A percentile compares a stretch with the other conserved stretches of the same genome.
These are phyloP conservation scores for Platycheirus albimanus DNA, from an alignment of 2,888 invertebrate genomes.

Conservation along the genomic window DNA sequence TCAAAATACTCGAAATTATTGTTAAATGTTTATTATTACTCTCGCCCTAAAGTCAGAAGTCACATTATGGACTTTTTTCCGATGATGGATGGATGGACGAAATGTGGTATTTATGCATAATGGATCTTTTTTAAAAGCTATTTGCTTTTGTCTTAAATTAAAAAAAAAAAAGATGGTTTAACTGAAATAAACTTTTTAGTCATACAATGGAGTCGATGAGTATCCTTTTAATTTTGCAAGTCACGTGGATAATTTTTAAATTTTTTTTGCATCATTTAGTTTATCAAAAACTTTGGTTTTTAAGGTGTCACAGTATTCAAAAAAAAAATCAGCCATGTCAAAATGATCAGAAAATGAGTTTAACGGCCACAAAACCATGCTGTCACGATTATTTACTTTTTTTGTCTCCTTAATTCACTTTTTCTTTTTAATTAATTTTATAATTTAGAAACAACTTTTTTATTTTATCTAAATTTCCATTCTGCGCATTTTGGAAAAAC, in stretches of 20 bases:
- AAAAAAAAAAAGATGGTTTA: constrained; percentile 23
- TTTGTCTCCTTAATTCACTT: constrained; percentile 7
- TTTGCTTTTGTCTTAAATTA: constrained; percentile 26
- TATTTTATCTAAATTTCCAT: constrained; percentile 29
- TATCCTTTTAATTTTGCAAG: constrained; percentile 7
- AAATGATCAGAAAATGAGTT: constrained; percentile 34
- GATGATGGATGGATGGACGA: background rate
- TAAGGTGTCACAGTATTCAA: constrained; percentile 43
- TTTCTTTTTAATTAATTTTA: background rate
- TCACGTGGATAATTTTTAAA: constrained; percentile 41
- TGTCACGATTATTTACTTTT: constrained; percentile 59
- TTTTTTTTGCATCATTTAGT: background rate
- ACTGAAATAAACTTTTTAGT: constrained; percentile 52
- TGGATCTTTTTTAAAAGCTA: background rate
- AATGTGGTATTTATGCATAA: too few species aligned
- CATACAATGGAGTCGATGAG: constrained; percentile 26
- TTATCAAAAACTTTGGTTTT: constrained; percentile 3
- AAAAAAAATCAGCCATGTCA: background rate
- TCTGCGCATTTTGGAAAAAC: constrained; percentile 46
- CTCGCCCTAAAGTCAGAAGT: constrained; percentile 31
- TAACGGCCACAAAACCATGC: constrained; percentile 38
- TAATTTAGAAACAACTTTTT: constrained; percentile 8
- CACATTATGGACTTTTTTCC: background rate
- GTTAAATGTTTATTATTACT: constrained; percentile 30
- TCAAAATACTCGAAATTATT: background rate